Evolutionary conservation across 2,113 vertebrate species (phyloP).

Genomic region (Rhinichthys klamathensis): DNA sequence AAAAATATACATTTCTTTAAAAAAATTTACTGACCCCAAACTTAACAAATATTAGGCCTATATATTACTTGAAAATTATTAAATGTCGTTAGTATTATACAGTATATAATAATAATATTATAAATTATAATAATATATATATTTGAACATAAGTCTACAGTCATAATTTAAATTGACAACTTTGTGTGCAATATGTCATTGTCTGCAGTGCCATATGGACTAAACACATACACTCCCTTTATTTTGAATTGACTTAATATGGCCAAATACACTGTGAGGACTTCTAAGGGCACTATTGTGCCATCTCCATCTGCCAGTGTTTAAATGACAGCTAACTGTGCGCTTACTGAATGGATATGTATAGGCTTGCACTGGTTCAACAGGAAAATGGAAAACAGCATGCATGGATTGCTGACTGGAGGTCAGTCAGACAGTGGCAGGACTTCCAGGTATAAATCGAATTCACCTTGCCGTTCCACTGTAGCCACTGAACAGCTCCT

Average conservation of each 20-base stretch:
- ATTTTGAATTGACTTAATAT: neutral
- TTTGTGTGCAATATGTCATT: neutral
- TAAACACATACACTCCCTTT: neutral
- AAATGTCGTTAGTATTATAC: neutral
- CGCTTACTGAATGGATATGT: neutral
- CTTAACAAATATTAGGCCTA: too few relatives aligned
- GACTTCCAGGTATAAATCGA: conserved; percentile 15
- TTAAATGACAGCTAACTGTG: conserved; percentile 17
- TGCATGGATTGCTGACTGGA: neutral
- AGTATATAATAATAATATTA: neutral
- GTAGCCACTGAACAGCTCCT: conserved; percentile 15
- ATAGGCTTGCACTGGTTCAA: neutral
- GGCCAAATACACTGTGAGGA: neutral
- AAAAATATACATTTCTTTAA: neutral
- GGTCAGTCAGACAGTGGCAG: conserved; percentile 17
- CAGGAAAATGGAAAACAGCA: conserved; percentile 17
- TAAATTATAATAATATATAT: neutral
- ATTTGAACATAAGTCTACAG: neutral
- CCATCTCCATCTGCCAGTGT: neutral
- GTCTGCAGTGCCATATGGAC: neutral
- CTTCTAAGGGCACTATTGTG: neutral
- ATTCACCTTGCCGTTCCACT: conserved; percentile 24
- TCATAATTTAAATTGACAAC: neutral
- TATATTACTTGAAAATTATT: neutral
- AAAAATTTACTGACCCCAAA: too few relatives aligned